Evolutionary conservation across 2,888 invertebrate genomes (phyloP), one percentile per base, ranked within the genome.

Genomic region (Epistrophella euchroma): DNA sequence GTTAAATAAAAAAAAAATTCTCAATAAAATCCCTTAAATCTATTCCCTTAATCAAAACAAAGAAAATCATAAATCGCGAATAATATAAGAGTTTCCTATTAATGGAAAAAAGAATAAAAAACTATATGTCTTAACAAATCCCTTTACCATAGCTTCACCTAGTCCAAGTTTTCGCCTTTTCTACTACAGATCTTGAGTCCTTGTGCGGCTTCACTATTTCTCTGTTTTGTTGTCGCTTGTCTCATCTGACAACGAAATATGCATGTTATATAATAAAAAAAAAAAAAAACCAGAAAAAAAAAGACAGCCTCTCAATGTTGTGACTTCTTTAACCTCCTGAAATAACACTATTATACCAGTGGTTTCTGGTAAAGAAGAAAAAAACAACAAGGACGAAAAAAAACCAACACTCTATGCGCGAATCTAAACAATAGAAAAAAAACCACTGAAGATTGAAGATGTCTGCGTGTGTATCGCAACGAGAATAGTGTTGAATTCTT

Each of bases 241-340:
- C 62, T 68, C 56, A 74, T 66, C 60, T 66, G 60, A 81, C 80
- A 62, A 60, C n/a, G 35, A 64, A 81, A 76, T 76, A 73, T 80
- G 81, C 85, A 81, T 66, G 60, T 60, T 74, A 13, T 60, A 40
- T 55, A 43, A 62, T 62, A 68, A 22, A 58, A 82, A 58, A n/a
- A 71, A 10, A 50, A 7, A 52, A 40, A 9, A 28, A 15, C 13
- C 7, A 32, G 2, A 55, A 7, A 22, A 64, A 64, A 52, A 60
- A 11, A 9, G 32, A 73, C 60, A 50, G 32, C 32, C 35, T 62
- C 37, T 25, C n/a, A n/a, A 40, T 56, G 68, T 66, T 74, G 62
- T 83, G 80, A 64, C 74, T 84, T 50, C 64, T 50, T 77, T 66
- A 84, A 80, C 82, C 77, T 82, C 77, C 25, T 70, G 82, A 74